Percentiles rank a stretch among this genome's conserved stretches.
Evolutionary conservation across 2,888 invertebrate species (phyloP).

Genomic region (Saturnia japonica): DNA sequence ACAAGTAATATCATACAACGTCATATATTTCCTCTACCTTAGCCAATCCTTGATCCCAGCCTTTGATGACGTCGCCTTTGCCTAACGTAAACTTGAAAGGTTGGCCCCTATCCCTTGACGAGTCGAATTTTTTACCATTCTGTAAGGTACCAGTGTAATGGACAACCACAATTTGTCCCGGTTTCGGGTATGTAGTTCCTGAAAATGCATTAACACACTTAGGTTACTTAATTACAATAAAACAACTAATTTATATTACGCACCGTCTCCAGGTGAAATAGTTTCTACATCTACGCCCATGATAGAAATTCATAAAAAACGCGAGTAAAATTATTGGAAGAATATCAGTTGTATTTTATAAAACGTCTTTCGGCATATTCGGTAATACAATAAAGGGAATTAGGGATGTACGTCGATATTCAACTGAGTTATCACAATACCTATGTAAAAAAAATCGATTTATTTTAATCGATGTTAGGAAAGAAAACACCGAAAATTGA

Average conservation of each 20-base stretch:
- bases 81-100: conserved; percentile 98
- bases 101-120: conserved; percentile 95
- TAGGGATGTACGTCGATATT: too few species aligned
- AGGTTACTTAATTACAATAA: neutral
- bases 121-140: conserved; percentile 97
- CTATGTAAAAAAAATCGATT: too few species aligned
- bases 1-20: neutral
- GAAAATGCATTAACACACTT: conserved; percentile 21
- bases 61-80: conserved; percentile 97
- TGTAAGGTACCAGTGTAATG: conserved; percentile 97
- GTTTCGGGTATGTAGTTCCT: conserved; percentile 96
- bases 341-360: neutral
- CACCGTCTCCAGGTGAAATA: conserved; percentile 69
- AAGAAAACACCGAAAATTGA: too few species aligned
- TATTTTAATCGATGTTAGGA: too few species aligned
- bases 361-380: too few species aligned
- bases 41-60: conserved; percentile 98
- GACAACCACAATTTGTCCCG: conserved; percentile 96
- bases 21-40: conserved; percentile 82
- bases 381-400: too few species aligned
- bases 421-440: too few species aligned
- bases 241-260: conserved; percentile 21
- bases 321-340: neutral
- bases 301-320: conserved; percentile 10
- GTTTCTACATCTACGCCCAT: conserved; percentile 77